Evolutionary conservation across 2,113 vertebrate genomes (phyloP).

Genomic region (Aplodontia rufa): DNA sequence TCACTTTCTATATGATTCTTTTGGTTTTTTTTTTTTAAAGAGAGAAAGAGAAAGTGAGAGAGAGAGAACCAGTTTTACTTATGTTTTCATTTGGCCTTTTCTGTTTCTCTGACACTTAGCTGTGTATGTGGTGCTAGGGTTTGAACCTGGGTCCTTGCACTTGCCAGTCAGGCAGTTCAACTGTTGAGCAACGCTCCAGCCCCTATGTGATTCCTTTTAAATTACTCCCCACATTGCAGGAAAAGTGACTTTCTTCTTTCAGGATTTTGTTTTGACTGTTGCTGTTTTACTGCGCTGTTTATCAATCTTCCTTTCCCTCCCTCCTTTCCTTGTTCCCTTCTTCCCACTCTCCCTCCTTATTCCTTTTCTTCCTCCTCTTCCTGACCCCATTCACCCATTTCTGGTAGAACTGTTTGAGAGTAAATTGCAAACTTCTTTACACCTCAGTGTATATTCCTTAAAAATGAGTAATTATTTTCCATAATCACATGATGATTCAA

Average conservation of each 20-base stretch:
- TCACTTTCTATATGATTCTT: neutral
- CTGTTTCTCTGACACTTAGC: no score
- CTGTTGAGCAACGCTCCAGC: no score
- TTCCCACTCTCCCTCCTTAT: neutral
- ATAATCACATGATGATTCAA: neutral
- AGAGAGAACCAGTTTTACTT: no score
- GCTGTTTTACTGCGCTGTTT: neutral
- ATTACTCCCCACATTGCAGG: neutral
- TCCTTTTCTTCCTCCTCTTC: neutral
- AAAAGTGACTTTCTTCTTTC: neutral
- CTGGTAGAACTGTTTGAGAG: neutral
- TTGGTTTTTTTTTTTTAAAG: no score
- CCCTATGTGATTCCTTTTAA: neutral
- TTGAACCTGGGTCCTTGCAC: no score
- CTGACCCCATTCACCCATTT: neutral
- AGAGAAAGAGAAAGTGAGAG: no score
- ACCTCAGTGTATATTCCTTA: neutral
- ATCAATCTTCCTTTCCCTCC: neutral
- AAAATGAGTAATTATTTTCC: neutral
- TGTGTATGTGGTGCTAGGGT: no score
- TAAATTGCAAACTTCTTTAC: neutral
- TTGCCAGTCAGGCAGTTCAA: no score
- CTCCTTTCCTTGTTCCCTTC: accelerated
- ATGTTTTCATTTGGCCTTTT: no score
- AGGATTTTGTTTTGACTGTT: conserved; percentile 18